Evolutionary conservation across 2,113 vertebrate genomes (phyloP).

Genomic region (Lepisosteus osseus): DNA sequence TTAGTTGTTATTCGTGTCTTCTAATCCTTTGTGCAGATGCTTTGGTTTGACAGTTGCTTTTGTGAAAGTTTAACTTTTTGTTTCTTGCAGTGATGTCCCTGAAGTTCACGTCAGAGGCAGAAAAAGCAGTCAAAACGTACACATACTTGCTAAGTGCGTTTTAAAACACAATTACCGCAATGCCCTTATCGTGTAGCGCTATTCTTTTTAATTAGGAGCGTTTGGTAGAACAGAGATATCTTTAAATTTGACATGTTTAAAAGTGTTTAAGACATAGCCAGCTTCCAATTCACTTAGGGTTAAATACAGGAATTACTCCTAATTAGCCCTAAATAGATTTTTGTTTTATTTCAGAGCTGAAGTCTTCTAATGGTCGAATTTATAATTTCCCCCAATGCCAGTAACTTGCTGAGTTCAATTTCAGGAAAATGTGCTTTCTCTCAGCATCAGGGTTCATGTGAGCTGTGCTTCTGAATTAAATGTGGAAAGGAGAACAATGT

Average conservation of each 20-base stretch:
- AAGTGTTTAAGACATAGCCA: neutral
- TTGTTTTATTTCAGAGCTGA: slow-evolving; percentile 17
- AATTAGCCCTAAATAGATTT: slow-evolving; percentile 30
- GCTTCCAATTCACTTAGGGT: neutral
- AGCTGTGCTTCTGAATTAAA: slow-evolving; percentile 51
- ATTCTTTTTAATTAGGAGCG: neutral
- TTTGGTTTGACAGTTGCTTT: too few relatives aligned
- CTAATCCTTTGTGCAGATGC: too few relatives aligned
- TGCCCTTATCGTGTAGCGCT: neutral
- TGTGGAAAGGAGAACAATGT: slow-evolving; percentile 37
- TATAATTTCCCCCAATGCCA: slow-evolving; percentile 38
- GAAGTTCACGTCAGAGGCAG: too few relatives aligned
- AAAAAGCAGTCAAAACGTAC: too few relatives aligned
- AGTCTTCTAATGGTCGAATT: slow-evolving; percentile 24
- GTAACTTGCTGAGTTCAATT: slow-evolving; percentile 46
- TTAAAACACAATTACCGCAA: slow-evolving; percentile 42
- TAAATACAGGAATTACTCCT: slow-evolving; percentile 26
- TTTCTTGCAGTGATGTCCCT: too few relatives aligned
- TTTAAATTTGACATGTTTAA: too few relatives aligned
- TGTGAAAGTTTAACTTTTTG: too few relatives aligned
- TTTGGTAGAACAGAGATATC: neutral
- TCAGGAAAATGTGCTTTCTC: slow-evolving; percentile 36
- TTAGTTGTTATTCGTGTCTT: too few relatives aligned
- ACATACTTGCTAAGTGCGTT: slow-evolving; percentile 39
- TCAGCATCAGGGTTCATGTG: slow-evolving; percentile 31